These are phyloP conservation scores for Crotalus helleri DNA, from an alignment of 2,113 vertebrate species.

Conservation along the genomic window DNA sequence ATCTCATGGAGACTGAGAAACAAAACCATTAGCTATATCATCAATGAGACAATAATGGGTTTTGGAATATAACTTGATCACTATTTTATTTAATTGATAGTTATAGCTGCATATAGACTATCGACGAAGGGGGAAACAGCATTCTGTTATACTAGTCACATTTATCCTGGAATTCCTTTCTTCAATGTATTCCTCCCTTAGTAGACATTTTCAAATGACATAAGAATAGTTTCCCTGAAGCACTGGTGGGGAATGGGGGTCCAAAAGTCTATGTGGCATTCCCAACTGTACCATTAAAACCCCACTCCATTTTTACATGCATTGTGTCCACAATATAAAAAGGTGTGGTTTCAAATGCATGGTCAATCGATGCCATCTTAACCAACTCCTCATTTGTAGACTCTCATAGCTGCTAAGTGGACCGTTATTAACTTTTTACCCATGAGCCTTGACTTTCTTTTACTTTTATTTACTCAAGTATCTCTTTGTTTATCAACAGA, in stretches of 20 bases:
- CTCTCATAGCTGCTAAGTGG: neutral
- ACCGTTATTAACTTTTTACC: neutral
- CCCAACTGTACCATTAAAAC: neutral
- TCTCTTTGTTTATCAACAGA: neutral
- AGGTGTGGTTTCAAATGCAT: neutral
- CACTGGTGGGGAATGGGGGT: neutral
- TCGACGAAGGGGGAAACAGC: neutral
- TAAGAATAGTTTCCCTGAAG: neutral
- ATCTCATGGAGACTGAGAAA: neutral
- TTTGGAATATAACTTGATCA: neutral
- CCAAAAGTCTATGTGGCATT: neutral
- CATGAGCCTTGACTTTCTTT: neutral
- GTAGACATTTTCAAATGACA: neutral
- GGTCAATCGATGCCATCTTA: neutral
- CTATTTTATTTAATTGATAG: neutral
- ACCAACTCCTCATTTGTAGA: neutral
- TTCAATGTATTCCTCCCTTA: neutral
- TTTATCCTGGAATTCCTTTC: neutral
- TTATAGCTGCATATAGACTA: neutral
- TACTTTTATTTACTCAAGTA: neutral
- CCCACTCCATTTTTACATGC: neutral
- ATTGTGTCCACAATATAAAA: neutral
- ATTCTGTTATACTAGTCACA: neutral
- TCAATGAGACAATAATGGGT: neutral
- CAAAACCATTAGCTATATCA: neutral